Evolutionary conservation across 2,888 invertebrate genomes (phyloP), one percentile per base, ranked within the genome.

Genomic region (Polymixis flavicincta): DNA sequence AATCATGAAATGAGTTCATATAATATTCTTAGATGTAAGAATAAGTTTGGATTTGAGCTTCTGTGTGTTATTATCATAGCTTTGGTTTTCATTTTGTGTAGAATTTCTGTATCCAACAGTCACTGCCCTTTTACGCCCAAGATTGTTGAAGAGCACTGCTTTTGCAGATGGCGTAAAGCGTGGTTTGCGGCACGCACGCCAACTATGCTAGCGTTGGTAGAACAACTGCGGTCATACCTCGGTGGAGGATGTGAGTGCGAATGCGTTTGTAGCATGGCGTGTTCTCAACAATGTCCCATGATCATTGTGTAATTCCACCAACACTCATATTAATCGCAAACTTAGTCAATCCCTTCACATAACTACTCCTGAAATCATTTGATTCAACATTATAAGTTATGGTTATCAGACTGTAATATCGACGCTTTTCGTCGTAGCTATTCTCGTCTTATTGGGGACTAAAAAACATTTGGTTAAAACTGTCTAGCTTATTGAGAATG

Each of bases 151-250:
- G 91, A 91, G 89, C 90, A 89, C 92, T 91, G 94, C 94, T 92
- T 93, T 95, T 95, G 93, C 96, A 96, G 96, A 95, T 96, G 96
- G 94, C 93, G 95, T 96, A 93, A 95, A 92, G 94, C 93, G 94
- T 94, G 93, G 93, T 92, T 92, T 91, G 92, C 91, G 92, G 93
- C 93, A 92, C 93, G 91, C 94, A 91, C 90, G 94, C 95, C 95
- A 94, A 92, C 93, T 94, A 96, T 96, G 96, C 95, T 96, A 96
- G 96, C 96, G 93, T 94, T 96, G 95, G 96, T 96, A 93, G 96
- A 96, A 93, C 96, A 96, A 92, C 96, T 96, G 86, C 95, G 96
- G 93, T 94, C 93, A 88, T 96, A 96, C 94, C 96, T 96, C 92
- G 94, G 94, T 93, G 96, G 96, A 93, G 96, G 96, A 95, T 95